phyloP scores from a whole-genome alignment of 2,888 invertebrate genomes.

The Horisme vitalbata region DNA sequence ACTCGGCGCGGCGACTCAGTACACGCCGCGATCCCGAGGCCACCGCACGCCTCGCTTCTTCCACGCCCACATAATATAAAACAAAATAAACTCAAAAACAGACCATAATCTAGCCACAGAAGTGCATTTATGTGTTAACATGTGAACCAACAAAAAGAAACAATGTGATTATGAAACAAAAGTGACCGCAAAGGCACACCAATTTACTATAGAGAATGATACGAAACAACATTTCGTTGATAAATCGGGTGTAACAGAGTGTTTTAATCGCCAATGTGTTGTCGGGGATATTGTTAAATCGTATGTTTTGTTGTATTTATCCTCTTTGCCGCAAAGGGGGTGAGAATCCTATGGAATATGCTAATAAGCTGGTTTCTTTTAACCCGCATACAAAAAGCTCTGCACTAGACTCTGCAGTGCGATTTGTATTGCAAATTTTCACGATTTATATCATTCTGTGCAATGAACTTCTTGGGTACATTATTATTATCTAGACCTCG shows the following conservation, averaged over 20 bases:
- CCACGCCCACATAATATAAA: conserved; percentile 43
- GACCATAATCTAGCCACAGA: conserved; percentile 43
- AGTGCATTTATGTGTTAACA: conserved; percentile 46
- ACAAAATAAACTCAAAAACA: conserved; percentile 62
- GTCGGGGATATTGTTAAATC: conserved; percentile 48
- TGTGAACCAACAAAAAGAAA: conserved; percentile 38
- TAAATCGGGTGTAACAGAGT: conserved; percentile 70
- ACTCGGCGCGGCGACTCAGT: conserved; percentile 61
- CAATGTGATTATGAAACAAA: conserved; percentile 35
- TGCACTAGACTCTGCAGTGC: conserved; percentile 82
- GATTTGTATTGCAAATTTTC: conserved; percentile 80
- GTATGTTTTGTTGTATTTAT: conserved; percentile 42
- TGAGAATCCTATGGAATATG: conserved; percentile 71
- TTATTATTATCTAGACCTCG: not conserved
- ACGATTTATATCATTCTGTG: conserved; percentile 44
- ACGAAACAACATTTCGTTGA: conserved; percentile 75
- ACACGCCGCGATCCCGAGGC: conserved; percentile 55
- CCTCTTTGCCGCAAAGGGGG: conserved; percentile 51
- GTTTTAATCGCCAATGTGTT: conserved; percentile 71
- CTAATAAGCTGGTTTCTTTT: conserved; percentile 77
- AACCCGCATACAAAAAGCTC: conserved; percentile 78
- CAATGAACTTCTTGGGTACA: conserved; percentile 13
- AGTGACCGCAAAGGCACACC: conserved; percentile 45
- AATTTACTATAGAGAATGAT: conserved; percentile 65
- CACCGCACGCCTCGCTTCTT: conserved; percentile 44